Percentiles rank a stretch among this genome's conserved stretches.
These are phyloP conservation scores for Drosophila subsilvestris DNA, from an alignment of 2,888 invertebrate species.

Conservation along the genomic window DNA sequence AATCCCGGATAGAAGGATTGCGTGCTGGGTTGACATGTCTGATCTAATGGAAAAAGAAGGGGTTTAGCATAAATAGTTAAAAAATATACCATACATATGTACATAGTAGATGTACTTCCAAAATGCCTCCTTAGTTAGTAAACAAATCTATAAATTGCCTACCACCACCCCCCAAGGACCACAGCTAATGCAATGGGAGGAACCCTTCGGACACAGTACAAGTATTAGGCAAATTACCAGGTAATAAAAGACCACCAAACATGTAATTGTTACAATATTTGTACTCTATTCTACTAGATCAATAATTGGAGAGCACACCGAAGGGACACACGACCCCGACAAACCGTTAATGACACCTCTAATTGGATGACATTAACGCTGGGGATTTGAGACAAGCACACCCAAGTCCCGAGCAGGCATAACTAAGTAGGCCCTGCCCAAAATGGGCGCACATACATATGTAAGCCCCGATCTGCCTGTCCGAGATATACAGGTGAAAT, in stretches of 20 bases:
- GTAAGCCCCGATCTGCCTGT: neutral
- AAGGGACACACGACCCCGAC: slow-evolving; percentile 50
- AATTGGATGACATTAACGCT: slow-evolving; percentile 75
- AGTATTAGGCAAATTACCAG: slow-evolving; percentile 75
- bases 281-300: slow-evolving; percentile 41
- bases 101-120: too few species aligned
- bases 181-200: slow-evolving; percentile 66
- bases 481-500: neutral
- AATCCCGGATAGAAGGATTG: slow-evolving; percentile 34
- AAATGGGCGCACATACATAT: slow-evolving; percentile 3
- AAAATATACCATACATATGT: neutral
- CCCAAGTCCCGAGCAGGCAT: slow-evolving; percentile 16
- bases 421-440: slow-evolving; percentile 40
- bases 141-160: slow-evolving; percentile 5
- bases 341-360: slow-evolving; percentile 81
- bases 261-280: slow-evolving; percentile 77
- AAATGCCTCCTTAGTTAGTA: neutral
- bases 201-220: slow-evolving; percentile 26
- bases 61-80: neutral
- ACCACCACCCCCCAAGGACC: slow-evolving; percentile 16
- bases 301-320: slow-evolving; percentile 71
- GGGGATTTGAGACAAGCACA: slow-evolving; percentile 7
- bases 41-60: slow-evolving; percentile 5
- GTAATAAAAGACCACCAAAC: slow-evolving; percentile 66
- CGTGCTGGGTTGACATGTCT: slow-evolving; percentile 42